Evolutionary conservation across 2,113 vertebrate genomes (phyloP).

Genomic region (Ifrita kowaldi): DNA sequence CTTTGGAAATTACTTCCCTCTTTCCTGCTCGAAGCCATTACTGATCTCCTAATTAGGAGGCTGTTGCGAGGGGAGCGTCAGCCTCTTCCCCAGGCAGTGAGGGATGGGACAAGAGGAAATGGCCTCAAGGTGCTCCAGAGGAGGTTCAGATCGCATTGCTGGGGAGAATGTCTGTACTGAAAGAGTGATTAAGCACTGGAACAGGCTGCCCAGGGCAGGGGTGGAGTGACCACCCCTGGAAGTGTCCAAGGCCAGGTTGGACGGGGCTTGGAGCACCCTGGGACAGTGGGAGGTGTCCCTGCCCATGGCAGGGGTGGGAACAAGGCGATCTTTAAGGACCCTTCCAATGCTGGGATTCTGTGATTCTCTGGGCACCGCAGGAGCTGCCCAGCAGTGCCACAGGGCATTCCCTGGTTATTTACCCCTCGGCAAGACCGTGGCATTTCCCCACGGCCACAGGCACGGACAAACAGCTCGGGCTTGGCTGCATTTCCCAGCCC

Average conservation of each 20-base stretch:
- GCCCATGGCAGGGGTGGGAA: background rate
- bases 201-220: background rate
- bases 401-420: background rate
- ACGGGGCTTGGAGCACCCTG: background rate
- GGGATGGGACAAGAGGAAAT: background rate
- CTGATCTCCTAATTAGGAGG: background rate
- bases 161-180: background rate
- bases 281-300: background rate
- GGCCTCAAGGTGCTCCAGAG: background rate
- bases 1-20: background rate
- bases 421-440: background rate
- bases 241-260: background rate
- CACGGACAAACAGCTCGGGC: background rate
- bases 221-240: background rate
- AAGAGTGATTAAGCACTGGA: rapidly evolving
- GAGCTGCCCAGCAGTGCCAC: background rate
- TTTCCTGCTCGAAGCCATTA: background rate
- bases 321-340: too few species aligned
- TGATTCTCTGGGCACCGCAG: background rate
- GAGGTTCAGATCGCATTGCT: rapidly evolving
- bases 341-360: background rate
- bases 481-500: background rate
- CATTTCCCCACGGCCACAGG: background rate
- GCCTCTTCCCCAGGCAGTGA: background rate
- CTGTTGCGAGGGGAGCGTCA: rapidly evolving